Evolutionary conservation across 2,888 invertebrate genomes (phyloP).

Genomic region (Nematopogon swammerdamellus): DNA sequence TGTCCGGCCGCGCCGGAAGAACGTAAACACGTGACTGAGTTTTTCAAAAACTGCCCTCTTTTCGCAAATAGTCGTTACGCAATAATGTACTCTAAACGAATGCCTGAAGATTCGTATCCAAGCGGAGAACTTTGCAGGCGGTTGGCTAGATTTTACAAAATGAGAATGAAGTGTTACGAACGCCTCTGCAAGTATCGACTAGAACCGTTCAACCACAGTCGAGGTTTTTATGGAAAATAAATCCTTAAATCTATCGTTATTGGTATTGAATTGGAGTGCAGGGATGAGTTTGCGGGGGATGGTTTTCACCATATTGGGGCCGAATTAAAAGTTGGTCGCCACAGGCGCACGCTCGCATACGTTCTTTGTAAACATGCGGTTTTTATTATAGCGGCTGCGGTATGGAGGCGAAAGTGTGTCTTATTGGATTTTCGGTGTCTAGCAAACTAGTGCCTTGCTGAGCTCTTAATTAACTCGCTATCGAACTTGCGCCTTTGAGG

Average conservation of each 20-base stretch:
- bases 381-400: neutral
- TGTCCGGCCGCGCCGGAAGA: neutral
- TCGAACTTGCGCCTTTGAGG: no score
- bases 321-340: neutral
- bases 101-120: no score
- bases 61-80: neutral
- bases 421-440: neutral
- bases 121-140: neutral
- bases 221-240: neutral
- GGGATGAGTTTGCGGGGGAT: neutral
- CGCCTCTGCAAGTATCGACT: neutral
- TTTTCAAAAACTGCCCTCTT: neutral
- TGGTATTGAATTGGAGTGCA: neutral
- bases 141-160: neutral
- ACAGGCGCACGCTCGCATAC: neutral
- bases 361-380: neutral
- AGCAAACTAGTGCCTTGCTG: neutral
- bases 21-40: neutral
- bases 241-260: neutral
- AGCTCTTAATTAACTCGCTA: no score
- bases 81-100: neutral
- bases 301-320: neutral
- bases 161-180: neutral
- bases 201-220: neutral
- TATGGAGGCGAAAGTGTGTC: neutral